Base-by-base conservation (phyloP, 1,140 invertebrate species). In the Drosophila carrolli region DNA sequence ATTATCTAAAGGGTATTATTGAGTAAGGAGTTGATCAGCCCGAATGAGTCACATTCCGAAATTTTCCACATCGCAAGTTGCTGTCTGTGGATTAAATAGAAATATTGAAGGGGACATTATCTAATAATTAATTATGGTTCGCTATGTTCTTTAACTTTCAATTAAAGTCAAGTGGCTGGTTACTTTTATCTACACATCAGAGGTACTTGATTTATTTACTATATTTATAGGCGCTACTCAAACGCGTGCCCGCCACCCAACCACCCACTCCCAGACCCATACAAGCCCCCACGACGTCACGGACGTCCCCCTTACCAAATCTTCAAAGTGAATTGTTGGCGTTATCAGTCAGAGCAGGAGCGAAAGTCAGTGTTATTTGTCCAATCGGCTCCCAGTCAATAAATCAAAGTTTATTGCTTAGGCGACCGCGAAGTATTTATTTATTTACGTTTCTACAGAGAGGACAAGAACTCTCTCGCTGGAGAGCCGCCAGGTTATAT, bases 1-100 rank as follows among this genome's bases (percentile, higher is more conserved):
- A 90, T 50, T 90, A 86, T 71, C 65, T 92, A 14, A 92, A 89
- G 73, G 82, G 85, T 1, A 92, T 92, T 56, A 84, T 91, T 59
- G 90, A 92, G 78, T 90, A 38, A 85, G 62, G 56, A 51, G 11
- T 1, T 14, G n/a, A 8, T 2, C 37, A 14, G n/a, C 19, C 16
- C 32, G 23, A 41, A 58, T 89, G 80, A 84, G 46, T 88, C 84
- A 88, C 84, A 88, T 89, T 84, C 84, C 84, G 68, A 61, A 77
- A 53, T 27, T 60, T 57, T 76, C 46, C 66, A 62, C 60, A 37
- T 48, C 53, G 43, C 65, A 57, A 27, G 50, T 50, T 54, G 68
- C 40, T 78, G 63, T 66, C 38, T 67, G 38, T 61, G 43, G 54
- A 68, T 72, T 56, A 44, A 66, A 60, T 60, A 70, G 58, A 78